These are phyloP conservation scores for Homarus gammarus DNA, from an alignment of 2,888 invertebrate species.

Conservation along the genomic window DNA sequence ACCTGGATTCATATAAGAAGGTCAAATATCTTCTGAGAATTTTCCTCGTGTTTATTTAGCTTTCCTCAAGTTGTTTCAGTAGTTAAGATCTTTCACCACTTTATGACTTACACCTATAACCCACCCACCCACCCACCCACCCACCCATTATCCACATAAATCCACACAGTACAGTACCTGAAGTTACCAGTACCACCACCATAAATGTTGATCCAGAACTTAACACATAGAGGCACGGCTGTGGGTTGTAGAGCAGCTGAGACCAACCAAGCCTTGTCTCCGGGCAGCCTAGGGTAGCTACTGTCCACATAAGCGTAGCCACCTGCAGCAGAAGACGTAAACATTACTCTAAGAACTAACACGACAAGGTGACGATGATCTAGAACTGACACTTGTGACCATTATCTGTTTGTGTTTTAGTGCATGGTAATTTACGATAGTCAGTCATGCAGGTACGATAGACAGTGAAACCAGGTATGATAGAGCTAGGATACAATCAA, in stretches of 20 bases:
- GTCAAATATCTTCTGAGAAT: too few relatives aligned
- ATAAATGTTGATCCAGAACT: constrained; percentile 74
- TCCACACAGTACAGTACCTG: constrained; percentile 38
- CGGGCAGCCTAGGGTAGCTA: constrained; percentile 77
- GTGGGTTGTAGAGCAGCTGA: constrained; percentile 77
- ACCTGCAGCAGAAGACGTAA: constrained; percentile 76
- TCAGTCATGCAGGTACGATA: not conserved
- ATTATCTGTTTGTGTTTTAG: too few relatives aligned
- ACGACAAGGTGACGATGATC: too few relatives aligned
- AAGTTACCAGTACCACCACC: constrained; percentile 70
- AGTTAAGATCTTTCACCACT: too few relatives aligned
- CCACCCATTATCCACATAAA: not conserved
- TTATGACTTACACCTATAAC: constrained; percentile 18
- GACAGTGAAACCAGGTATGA: too few relatives aligned
- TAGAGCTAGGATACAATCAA: too few relatives aligned
- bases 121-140: constrained; percentile 21
- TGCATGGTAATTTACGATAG: too few relatives aligned
- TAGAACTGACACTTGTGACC: too few relatives aligned
- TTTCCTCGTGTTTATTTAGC: too few relatives aligned
- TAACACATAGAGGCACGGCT: constrained; percentile 57
- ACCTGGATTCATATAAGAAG: too few relatives aligned
- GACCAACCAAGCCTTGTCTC: constrained; percentile 78
- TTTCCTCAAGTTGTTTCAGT: too few relatives aligned
- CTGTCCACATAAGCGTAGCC: constrained; percentile 79
- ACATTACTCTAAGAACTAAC: too few relatives aligned